phyloP scores from a whole-genome alignment of 1,140 invertebrate genomes.

The Saxidomus purpurata region DNA sequence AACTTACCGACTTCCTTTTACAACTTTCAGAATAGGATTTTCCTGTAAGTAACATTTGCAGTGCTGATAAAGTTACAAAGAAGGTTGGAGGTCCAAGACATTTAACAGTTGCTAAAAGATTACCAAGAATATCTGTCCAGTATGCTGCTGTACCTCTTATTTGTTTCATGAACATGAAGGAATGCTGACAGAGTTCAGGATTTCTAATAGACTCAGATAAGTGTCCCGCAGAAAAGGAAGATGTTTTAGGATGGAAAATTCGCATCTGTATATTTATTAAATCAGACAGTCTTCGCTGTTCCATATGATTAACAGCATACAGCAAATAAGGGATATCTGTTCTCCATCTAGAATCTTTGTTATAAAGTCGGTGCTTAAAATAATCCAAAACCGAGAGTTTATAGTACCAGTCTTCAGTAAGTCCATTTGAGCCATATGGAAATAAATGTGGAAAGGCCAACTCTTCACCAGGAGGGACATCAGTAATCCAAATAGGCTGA shows the following conservation, averaged over 20 bases:
- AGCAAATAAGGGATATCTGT: not conserved
- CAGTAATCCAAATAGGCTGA: not conserved
- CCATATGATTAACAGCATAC: not conserved
- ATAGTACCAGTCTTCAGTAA: too few species aligned
- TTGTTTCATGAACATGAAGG: not conserved
- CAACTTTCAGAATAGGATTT: not conserved
- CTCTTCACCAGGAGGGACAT: not conserved
- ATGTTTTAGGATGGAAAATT: not conserved
- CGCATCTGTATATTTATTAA: not conserved
- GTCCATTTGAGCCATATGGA: not conserved
- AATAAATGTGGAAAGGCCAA: not conserved
- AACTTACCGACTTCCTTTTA: not conserved
- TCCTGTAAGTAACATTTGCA: not conserved
- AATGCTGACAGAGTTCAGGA: too few species aligned
- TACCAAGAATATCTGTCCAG: not conserved
- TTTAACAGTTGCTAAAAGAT: not conserved
- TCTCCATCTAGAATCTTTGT: not conserved
- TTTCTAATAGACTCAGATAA: not conserved
- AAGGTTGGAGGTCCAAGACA: constrained; percentile 17
- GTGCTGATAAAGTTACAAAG: not conserved
- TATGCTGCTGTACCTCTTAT: constrained; percentile 5
- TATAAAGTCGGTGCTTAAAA: not conserved
- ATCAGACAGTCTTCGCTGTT: not conserved
- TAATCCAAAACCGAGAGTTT: not conserved
- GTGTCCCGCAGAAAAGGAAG: not conserved